A percentile compares a stretch with the other conserved stretches of the same genome.
Evolutionary conservation across 2,888 invertebrate genomes (phyloP).

Genomic region (Sminthurinus aureus): DNA sequence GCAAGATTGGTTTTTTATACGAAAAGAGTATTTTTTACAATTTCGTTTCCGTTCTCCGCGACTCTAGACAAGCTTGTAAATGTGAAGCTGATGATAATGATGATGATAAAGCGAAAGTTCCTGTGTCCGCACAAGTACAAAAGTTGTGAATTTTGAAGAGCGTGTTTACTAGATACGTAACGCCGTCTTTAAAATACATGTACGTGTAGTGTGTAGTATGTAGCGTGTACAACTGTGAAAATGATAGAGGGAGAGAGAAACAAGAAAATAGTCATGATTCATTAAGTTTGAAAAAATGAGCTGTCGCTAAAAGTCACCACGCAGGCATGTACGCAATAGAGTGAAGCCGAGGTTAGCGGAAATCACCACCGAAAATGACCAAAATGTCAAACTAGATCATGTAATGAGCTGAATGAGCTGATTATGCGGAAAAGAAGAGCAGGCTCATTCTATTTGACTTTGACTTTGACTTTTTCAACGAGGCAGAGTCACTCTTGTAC

Average conservation of each 20-base stretch:
- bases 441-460: background rate
- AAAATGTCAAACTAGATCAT: constrained; percentile 45
- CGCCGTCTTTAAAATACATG: background rate
- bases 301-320: constrained; percentile 44
- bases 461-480: background rate
- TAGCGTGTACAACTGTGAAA: background rate
- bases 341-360: constrained; percentile 39
- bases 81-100: constrained; percentile 11
- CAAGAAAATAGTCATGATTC: constrained; percentile 47
- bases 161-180: background rate
- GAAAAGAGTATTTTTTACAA: background rate
- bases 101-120: constrained; percentile 32
- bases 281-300: constrained; percentile 52
- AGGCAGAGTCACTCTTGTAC: background rate
- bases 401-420: constrained; percentile 55
- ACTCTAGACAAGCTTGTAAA: background rate
- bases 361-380: constrained; percentile 50
- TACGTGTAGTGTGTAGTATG: background rate
- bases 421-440: constrained; percentile 49
- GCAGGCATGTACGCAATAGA: constrained; percentile 27
- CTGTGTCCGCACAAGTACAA: constrained; percentile 24
- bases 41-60: too few species aligned
- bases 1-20: background rate
- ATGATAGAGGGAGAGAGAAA: constrained; percentile 10
- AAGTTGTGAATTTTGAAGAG: constrained; percentile 9